phyloP scores from a whole-genome alignment of 2,888 invertebrate genomes.

The Agrochola lychnidis region DNA sequence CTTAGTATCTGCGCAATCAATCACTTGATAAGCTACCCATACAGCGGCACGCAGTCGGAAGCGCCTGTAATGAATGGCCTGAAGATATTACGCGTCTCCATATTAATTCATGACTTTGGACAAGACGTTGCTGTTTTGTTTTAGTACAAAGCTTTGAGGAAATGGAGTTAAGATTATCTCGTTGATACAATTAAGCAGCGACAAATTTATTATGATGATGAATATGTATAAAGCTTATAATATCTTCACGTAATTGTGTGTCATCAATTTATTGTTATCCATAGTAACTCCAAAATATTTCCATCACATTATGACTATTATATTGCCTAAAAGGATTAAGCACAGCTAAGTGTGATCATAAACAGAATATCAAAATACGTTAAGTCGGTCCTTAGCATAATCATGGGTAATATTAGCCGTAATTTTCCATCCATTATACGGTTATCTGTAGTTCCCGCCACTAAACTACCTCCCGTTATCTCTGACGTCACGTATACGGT shows the following conservation, averaged over 20 bases:
- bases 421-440: constrained; percentile 57
- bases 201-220: not conserved
- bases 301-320: not conserved
- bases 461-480: constrained; percentile 50
- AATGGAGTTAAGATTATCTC: constrained; percentile 37
- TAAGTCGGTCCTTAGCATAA: constrained; percentile 10
- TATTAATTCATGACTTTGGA: constrained; percentile 65
- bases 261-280: too few relatives aligned
- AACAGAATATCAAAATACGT: constrained; percentile 47
- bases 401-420: constrained; percentile 46
- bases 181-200: not conserved
- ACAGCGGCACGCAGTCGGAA: constrained; percentile 68
- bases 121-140: constrained; percentile 44
- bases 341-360: constrained; percentile 13
- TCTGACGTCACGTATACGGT: constrained; percentile 54
- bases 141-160: constrained; percentile 19
- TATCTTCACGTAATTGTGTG: not conserved
- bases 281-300: not conserved
- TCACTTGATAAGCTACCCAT: constrained; percentile 69
- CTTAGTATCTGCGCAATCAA: constrained; percentile 67
- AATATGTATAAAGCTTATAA: not conserved
- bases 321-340: not conserved
- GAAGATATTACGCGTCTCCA: constrained; percentile 62
- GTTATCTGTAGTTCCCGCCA: constrained; percentile 55
- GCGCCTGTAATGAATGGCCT: constrained; percentile 65